These are phyloP conservation scores for Eupelmus urozonus DNA, from an alignment of 2,888 invertebrate species.

Conservation along the genomic window DNA sequence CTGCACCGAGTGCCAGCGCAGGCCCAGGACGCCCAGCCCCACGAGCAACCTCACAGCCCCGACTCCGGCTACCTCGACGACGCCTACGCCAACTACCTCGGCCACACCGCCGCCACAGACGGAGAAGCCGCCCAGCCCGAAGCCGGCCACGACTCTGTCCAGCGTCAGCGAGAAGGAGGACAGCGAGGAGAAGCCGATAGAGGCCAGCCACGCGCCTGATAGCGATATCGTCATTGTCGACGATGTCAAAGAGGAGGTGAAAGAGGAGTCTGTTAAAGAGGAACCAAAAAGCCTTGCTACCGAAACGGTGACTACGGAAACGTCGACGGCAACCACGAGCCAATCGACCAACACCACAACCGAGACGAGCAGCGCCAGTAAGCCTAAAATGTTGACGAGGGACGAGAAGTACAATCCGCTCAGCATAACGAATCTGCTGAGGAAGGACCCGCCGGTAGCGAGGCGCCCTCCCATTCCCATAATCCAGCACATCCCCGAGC, in stretches of 20 bases:
- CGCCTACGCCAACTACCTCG: conserved; percentile 63
- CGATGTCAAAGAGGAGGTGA: conserved; percentile 61
- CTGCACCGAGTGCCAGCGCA: conserved; percentile 94
- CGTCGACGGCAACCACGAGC: neutral
- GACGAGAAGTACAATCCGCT: conserved; percentile 75
- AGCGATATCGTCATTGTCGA: conserved; percentile 14
- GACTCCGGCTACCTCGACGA: conserved; percentile 62
- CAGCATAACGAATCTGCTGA: conserved; percentile 74
- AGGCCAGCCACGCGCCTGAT: conserved; percentile 70
- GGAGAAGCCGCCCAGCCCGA: conserved; percentile 63
- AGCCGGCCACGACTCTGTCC: conserved; percentile 62
- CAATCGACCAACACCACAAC: neutral
- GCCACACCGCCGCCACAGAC: conserved; percentile 68
- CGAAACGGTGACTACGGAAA: conserved; percentile 13
- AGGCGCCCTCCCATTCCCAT: conserved; percentile 27
- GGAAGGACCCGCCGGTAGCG: conserved; percentile 71
- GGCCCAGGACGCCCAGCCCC: conserved; percentile 83
- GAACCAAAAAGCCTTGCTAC: neutral
- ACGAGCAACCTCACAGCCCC: conserved; percentile 74
- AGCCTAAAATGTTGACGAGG: conserved; percentile 59
- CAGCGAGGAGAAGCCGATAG: conserved; percentile 68
- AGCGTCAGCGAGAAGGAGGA: conserved; percentile 60
- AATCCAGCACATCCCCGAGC: conserved; percentile 17
- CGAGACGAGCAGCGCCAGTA: neutral
- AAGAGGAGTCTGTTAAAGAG: conserved; percentile 1